These are phyloP conservation scores for Cyrtodaria siliqua DNA, from an alignment of 2,888 invertebrate genomes.

Conservation along the genomic window DNA sequence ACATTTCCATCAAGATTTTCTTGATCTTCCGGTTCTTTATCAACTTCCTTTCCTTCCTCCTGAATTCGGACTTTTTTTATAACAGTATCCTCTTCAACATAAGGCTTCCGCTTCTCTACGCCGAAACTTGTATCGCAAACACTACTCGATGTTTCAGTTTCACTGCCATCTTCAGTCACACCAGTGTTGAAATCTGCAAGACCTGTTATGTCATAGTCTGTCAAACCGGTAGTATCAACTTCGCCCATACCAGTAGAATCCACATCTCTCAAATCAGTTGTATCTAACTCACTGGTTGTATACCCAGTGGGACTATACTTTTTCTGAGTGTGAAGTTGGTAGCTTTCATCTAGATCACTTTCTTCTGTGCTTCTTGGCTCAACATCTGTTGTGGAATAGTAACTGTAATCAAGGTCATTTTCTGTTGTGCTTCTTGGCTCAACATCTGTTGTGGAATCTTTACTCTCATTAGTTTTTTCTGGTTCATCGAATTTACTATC, in stretches of 20 bases:
- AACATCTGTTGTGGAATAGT: slow-evolving; percentile 25
- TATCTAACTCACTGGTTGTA: slow-evolving; percentile 58
- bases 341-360: slow-evolving; percentile 42
- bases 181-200: slow-evolving; percentile 1
- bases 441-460: too few species aligned
- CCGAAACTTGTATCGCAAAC: neutral
- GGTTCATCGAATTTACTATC: too few species aligned
- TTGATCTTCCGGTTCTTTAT: too few species aligned
- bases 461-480: too few species aligned
- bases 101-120: neutral
- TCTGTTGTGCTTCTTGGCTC: too few species aligned
- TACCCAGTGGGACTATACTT: slow-evolving; percentile 52
- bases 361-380: slow-evolving; percentile 41
- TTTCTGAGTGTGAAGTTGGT: neutral
- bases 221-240: slow-evolving; percentile 27
- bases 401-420: too few species aligned
- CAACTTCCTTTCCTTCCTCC: neutral
- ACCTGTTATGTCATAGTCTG: slow-evolving; percentile 41
- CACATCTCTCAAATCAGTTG: slow-evolving; percentile 41
- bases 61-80: neutral
- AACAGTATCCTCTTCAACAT: slow-evolving; percentile 1
- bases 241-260: slow-evolving; percentile 29
- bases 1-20: too few species aligned
- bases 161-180: neutral
- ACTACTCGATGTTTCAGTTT: slow-evolving; percentile 1